Evolutionary conservation across 2,888 invertebrate genomes (phyloP), one percentile per base, ranked within the genome.

Genomic region (Tryphoninae sp.): DNA sequence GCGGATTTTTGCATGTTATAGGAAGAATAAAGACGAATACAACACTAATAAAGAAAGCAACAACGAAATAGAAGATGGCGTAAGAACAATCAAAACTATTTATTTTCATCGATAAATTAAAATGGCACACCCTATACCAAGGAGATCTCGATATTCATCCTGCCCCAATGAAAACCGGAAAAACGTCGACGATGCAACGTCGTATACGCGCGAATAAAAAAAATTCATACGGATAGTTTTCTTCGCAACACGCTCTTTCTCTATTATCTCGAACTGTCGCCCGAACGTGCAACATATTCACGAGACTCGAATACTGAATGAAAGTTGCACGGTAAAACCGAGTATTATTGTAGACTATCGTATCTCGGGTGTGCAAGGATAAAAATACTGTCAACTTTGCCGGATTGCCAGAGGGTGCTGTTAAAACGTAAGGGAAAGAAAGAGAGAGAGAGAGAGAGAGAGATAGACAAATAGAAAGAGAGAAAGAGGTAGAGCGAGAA

Each of bases 281-380:
- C 33, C n/a, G 23, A 33, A 22, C 40, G 62, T 61, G 40, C 51
- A 55, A 55, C 53, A 33, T 89, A 89, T 90, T 89, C 89, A 89
- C 88, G 89, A 90, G 89, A 16, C 84, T 85, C 33, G 88, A 87
- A 89, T 89, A 87, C 88, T 88, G 88, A 89, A 89, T 89, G 88
- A 87, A 83, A 86, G 84, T 85, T 85, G 84, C 84, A 86, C 83
- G 83, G 71, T 33, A 33, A 2, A 33, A 33, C 33, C 33, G 6
- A 33, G 33, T 33, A 33, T 33, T 33, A 33, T 33, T 33, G 33
- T 6, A 33, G 33, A 33, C 33, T 33, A 33, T 33, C 33, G 49
- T 49, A n/a, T 49, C 49, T 49, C 49, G 49, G n/a, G 13, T 33
- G 33, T 49, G 13, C n/a, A n/a, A 49, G 85, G 75, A 88, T 87